Percentiles rank a stretch among this genome's conserved stretches.
These are phyloP conservation scores for Cenopis cana DNA, from an alignment of 2,888 invertebrate species.

Conservation along the genomic window DNA sequence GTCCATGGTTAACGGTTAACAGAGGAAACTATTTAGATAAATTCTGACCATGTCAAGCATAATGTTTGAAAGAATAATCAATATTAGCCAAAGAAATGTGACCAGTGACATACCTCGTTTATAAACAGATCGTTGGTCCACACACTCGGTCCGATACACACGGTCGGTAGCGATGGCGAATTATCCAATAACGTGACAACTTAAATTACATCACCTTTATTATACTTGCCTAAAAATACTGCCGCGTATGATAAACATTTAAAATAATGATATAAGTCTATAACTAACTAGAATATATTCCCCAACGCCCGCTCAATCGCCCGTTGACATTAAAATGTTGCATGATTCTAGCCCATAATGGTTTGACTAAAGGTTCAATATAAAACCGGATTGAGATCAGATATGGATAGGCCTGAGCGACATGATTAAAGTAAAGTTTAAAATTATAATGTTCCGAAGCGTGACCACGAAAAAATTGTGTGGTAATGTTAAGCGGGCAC, in stretches of 20 bases:
- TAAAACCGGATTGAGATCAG: slow-evolving; percentile 51
- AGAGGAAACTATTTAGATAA: too few species aligned
- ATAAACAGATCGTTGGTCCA: slow-evolving; percentile 11
- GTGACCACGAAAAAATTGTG: slow-evolving; percentile 58
- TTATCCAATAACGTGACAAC: slow-evolving; percentile 61
- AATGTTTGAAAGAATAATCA: too few species aligned
- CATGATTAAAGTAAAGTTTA: slow-evolving; percentile 46
- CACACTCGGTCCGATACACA: slow-evolving; percentile 47
- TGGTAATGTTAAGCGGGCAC: slow-evolving; percentile 40
- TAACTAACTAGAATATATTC: slow-evolving; percentile 66
- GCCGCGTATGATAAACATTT: slow-evolving; percentile 81
- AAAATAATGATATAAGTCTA: slow-evolving; percentile 83
- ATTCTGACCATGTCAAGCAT: too few species aligned
- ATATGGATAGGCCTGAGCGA: slow-evolving; percentile 54
- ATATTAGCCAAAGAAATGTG: background rate
- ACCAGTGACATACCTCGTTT: background rate
- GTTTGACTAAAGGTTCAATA: slow-evolving; percentile 52
- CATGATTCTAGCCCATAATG: slow-evolving; percentile 36
- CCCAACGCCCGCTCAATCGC: slow-evolving; percentile 52
- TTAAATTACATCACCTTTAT: slow-evolving; percentile 72
- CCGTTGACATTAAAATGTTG: slow-evolving; percentile 12
- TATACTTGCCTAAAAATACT: slow-evolving; percentile 82
- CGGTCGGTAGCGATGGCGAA: slow-evolving; percentile 65
- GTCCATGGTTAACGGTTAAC: too few species aligned
- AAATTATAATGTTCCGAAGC: slow-evolving; percentile 51